phyloP scores from a whole-genome alignment of 1,140 invertebrate species.

The Caenorhabditis latens region DNA sequence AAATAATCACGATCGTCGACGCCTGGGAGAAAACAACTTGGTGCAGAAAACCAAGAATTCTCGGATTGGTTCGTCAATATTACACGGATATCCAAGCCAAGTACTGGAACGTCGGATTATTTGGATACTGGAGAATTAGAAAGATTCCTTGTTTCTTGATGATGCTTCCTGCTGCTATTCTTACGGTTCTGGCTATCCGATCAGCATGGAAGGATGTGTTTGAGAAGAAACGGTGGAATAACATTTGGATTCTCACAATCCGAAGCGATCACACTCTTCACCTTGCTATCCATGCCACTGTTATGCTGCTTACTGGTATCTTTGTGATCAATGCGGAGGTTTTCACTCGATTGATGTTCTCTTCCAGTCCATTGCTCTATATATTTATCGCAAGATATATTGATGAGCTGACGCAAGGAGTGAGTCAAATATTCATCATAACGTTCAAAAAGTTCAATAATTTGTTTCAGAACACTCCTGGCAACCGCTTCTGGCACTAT shows the following conservation, averaged over 20 bases:
- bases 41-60: conserved; percentile 51
- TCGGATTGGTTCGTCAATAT: conserved; percentile 53
- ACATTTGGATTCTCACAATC: conserved; percentile 9
- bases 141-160: conserved; percentile 61
- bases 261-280: conserved; percentile 27
- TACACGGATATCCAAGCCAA: conserved; percentile 63
- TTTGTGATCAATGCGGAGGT: conserved; percentile 58
- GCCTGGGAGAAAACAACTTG: conserved; percentile 54
- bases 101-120: conserved; percentile 64
- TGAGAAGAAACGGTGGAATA: conserved; percentile 11
- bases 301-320: conserved; percentile 20
- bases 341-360: conserved; percentile 58
- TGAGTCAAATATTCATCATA: not conserved
- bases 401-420: conserved; percentile 35
- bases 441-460: not conserved
- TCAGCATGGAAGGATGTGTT: not conserved
- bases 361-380: conserved; percentile 55
- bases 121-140: conserved; percentile 65
- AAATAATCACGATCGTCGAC: not conserved
- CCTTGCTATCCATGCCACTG: conserved; percentile 14
- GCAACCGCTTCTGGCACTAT: conserved; percentile 31
- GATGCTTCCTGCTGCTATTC: conserved; percentile 53
- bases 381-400: conserved; percentile 47
- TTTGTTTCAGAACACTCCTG: not conserved
- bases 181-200: not conserved